Conservation (phyloP, 1,140 invertebrate species). For the Euglossa dilemma region DNA sequence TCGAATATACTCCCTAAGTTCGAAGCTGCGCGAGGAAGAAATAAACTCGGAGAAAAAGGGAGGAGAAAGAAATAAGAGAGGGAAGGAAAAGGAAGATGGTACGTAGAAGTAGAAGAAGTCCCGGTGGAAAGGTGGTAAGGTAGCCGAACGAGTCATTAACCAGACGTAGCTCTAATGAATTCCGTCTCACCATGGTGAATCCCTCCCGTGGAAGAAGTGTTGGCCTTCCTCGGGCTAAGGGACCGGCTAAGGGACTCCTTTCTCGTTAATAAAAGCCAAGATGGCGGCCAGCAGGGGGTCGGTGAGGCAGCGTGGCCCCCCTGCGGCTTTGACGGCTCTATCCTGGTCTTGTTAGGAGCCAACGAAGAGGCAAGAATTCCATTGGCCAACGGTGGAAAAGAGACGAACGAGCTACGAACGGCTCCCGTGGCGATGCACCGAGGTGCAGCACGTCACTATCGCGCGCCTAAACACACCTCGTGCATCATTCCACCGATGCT, state of each 20-base stretch:
- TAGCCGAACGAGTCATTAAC: conserved; percentile 76
- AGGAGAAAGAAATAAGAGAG: too few relatives aligned
- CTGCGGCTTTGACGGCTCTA: conserved; percentile 83
- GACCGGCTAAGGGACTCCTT: conserved; percentile 62
- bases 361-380: conserved; percentile 54
- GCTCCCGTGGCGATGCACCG: conserved; percentile 79
- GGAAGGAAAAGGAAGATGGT: too few relatives aligned
- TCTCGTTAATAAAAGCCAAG: conserved; percentile 82
- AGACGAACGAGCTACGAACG: conserved; percentile 64
- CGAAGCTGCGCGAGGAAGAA: too few relatives aligned
- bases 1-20: too few relatives aligned
- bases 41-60: too few relatives aligned
- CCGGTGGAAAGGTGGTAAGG: conserved; percentile 62
- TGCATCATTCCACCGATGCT: conserved; percentile 77
- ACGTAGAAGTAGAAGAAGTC: conserved; percentile 42
- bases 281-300: conserved; percentile 81
- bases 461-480: conserved; percentile 82
- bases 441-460: conserved; percentile 78
- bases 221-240: conserved; percentile 44
- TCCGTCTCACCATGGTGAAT: conserved; percentile 72
- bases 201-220: conserved; percentile 46
- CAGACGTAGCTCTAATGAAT: conserved; percentile 75
- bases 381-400: conserved; percentile 22
- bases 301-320: conserved; percentile 76
- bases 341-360: conserved; percentile 77